Base-by-base conservation (phyloP, 2,888 invertebrate genomes). In the Ametastegia equiseti region DNA sequence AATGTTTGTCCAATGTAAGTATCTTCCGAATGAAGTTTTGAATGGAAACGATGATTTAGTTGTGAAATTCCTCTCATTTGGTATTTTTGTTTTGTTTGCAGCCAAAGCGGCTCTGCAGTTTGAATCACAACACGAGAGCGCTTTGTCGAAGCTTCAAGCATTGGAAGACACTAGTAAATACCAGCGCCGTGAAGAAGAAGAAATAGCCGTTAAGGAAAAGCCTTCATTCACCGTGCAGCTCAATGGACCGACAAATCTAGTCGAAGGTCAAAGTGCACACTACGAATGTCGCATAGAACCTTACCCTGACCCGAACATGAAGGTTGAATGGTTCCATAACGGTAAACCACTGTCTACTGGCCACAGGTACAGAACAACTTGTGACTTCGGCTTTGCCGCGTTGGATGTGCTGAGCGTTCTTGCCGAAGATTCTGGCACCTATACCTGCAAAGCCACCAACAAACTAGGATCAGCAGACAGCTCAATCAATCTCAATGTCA, bases 311-410 rank as follows among this genome's bases (percentile, higher is more conserved):
- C 94, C 97, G 5, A 95, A 95, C 84, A 94, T 98, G 91, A 96
- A 97, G 88, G 97, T 98, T 0, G 97, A 97, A 92, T 98, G 98
- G 98, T 96, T 97, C 93, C 97, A 97, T 88, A 98, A 99, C 91
- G 98, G 97, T 71, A 95, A 97, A 91, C 97, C 98, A 65, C 92
- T 98, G 73, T 96, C 95, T 87, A 96, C 96, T 83, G 97, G 97
- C 81, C 98, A 98, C 90, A 95, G 98, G 83, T 98, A 97, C 93
- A 95, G 98, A 89, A 98, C 98, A 71, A 96, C 98, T 71, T 97
- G 97, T 89, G 99, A 99, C 91, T 99, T 99, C 91, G 99, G 99
- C 67, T 99, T 98, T 92, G 98, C 98, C 81, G 97, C 99, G 79
- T 94, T 99, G 83, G 99, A 99, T 91, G 97, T 99, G 83, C 94